These are phyloP conservation scores for Phalacrocorax brasilianus DNA, from an alignment of 2,113 vertebrate species.

Conservation along the genomic window DNA sequence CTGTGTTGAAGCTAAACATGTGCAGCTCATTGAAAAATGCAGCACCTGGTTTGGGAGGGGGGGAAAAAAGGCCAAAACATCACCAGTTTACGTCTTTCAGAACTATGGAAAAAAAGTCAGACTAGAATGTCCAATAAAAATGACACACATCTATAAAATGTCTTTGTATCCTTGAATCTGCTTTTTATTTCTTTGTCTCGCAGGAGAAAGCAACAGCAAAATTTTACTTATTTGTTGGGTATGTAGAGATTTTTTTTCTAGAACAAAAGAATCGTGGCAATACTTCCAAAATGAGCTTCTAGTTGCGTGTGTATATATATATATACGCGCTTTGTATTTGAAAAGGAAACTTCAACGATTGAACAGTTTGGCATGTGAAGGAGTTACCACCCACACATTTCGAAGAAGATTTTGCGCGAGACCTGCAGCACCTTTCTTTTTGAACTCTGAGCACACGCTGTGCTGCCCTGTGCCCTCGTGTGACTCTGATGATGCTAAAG, in stretches of 20 bases:
- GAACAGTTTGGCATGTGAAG: not conserved
- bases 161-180: not conserved
- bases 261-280: not conserved
- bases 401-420: not conserved
- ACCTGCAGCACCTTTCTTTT: not conserved
- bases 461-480: not conserved
- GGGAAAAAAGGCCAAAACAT: not conserved
- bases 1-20: not conserved
- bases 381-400: not conserved
- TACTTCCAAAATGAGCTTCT: not conserved
- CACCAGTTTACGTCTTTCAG: not conserved
- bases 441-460: not conserved
- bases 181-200: rapidly evolving
- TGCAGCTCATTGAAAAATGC: not conserved
- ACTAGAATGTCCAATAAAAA: not conserved
- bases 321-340: not conserved
- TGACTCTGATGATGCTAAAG: not conserved
- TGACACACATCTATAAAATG: not conserved
- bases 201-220: not conserved
- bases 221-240: not conserved
- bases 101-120: not conserved
- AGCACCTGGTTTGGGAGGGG: not conserved
- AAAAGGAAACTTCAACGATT: not conserved
- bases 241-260: not conserved
- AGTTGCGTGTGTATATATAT: not conserved